Conservation (phyloP, 2,113 vertebrate species). For the Scartelaos histophorus region DNA sequence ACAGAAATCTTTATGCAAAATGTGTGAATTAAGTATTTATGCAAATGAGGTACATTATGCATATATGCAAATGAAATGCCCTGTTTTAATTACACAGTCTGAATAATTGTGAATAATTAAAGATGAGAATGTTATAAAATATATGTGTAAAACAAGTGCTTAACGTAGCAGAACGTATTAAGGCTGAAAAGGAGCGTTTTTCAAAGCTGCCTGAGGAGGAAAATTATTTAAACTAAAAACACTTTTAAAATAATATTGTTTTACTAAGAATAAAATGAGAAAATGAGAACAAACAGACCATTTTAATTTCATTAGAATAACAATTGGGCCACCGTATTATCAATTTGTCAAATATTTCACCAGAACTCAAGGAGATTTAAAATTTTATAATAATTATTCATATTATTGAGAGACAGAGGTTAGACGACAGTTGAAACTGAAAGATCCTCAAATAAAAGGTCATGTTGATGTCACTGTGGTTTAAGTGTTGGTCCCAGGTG, state of each 20-base stretch:
- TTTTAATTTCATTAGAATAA: too few relatives aligned
- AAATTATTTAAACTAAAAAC: neutral
- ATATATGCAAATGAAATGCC: neutral
- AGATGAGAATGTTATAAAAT: constrained; percentile 2
- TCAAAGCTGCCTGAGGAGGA: neutral
- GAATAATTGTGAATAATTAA: constrained; percentile 5
- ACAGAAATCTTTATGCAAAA: neutral
- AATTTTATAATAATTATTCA: too few relatives aligned
- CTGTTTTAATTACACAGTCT: neutral
- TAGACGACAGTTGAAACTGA: too few relatives aligned
- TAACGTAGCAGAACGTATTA: neutral
- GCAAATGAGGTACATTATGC: neutral
- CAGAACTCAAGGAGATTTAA: too few relatives aligned
- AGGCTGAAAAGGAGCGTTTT: neutral
- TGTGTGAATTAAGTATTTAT: neutral
- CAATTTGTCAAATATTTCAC: too few relatives aligned
- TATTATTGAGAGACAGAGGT: too few relatives aligned
- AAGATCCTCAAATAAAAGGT: too few relatives aligned
- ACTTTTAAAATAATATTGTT: neutral
- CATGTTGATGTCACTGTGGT: too few relatives aligned
- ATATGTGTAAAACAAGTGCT: constrained; percentile 3
- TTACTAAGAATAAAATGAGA: too few relatives aligned
- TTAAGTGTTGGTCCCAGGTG: neutral
- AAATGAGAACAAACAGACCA: too few relatives aligned
- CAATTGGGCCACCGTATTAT: too few relatives aligned